phyloP scores from a whole-genome alignment of 1,140 invertebrate genomes.

The Eulimnadia texana region DNA sequence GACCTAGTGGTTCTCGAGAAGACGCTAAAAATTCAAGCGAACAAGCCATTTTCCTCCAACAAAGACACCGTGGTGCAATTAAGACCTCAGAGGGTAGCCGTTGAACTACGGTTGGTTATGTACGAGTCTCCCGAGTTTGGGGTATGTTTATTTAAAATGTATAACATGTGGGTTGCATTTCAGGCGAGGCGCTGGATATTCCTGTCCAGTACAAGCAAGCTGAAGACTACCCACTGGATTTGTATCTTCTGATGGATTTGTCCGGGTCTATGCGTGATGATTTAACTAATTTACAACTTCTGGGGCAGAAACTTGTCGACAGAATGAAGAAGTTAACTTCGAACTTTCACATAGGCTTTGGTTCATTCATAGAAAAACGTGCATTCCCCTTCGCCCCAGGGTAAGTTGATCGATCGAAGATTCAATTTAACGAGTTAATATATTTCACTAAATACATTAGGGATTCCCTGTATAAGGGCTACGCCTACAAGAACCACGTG shows the following conservation, averaged over 20 bases:
- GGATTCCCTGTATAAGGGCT: constrained; percentile 27
- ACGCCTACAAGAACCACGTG: constrained; percentile 39
- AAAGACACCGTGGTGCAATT: neutral
- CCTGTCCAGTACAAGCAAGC: constrained; percentile 38
- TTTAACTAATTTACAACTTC: constrained; percentile 44
- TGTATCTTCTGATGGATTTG: constrained; percentile 77
- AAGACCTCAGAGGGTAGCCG: neutral
- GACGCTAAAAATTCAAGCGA: too few relatives aligned
- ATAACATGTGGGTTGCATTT: neutral
- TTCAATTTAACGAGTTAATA: constrained; percentile 20
- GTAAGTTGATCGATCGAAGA: constrained; percentile 9
- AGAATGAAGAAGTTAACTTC: constrained; percentile 60
- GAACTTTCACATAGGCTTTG: constrained; percentile 69
- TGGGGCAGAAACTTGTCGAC: constrained; percentile 46
- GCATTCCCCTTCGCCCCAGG: constrained; percentile 54
- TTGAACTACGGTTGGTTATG: neutral
- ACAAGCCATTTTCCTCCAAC: neutral
- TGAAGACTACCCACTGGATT: constrained; percentile 69
- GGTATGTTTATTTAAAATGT: neutral
- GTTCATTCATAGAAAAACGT: constrained; percentile 79
- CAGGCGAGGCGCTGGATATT: constrained; percentile 4
- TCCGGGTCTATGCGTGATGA: constrained; percentile 63
- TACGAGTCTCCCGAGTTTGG: neutral
- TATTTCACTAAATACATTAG: constrained; percentile 52
- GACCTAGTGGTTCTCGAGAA: neutral